Evolutionary conservation across 2,797 vertebrate genomes (phyloP).

Genomic region (Hydrolagus colliei): DNA sequence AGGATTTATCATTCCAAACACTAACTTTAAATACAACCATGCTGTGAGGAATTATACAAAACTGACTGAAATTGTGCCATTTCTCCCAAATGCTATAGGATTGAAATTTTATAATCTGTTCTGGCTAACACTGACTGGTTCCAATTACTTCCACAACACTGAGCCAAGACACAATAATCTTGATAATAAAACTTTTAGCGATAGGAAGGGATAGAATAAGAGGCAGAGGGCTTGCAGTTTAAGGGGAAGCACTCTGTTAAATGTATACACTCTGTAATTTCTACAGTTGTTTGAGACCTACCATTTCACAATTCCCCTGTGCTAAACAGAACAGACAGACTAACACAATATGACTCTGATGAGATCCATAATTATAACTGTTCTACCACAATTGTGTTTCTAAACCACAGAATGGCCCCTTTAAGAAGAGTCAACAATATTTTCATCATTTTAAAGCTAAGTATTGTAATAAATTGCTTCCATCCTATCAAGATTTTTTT

Average conservation of each 20-base stretch:
- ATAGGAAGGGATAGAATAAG: constrained; percentile 16
- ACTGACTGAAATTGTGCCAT: constrained; percentile 16
- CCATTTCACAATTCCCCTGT: constrained; percentile 19
- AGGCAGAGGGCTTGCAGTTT: background rate
- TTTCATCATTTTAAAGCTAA: constrained; percentile 24
- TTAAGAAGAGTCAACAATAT: constrained; percentile 19
- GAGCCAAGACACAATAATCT: constrained; percentile 25
- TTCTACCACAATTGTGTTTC: constrained; percentile 13
- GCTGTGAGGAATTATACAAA: background rate
- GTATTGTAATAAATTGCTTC: constrained; percentile 26
- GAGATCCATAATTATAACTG: background rate
- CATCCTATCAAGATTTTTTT: constrained; percentile 10
- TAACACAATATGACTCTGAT: constrained; percentile 10
- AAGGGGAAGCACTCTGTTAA: constrained; percentile 10
- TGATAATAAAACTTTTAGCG: constrained; percentile 25
- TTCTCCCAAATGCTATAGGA: constrained; percentile 25
- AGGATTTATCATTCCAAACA: background rate
- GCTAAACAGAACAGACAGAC: background rate
- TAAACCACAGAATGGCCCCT: constrained; percentile 17
- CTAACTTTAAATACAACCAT: background rate
- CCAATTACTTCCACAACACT: constrained; percentile 29
- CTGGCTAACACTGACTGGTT: constrained; percentile 30
- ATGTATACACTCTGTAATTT: constrained; percentile 20
- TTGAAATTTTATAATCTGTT: constrained; percentile 23
- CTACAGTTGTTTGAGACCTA: background rate